Percentiles rank a stretch among this genome's conserved stretches.
Conservation (phyloP, 2,113 vertebrate species). For the Mastomys coucha region DNA sequence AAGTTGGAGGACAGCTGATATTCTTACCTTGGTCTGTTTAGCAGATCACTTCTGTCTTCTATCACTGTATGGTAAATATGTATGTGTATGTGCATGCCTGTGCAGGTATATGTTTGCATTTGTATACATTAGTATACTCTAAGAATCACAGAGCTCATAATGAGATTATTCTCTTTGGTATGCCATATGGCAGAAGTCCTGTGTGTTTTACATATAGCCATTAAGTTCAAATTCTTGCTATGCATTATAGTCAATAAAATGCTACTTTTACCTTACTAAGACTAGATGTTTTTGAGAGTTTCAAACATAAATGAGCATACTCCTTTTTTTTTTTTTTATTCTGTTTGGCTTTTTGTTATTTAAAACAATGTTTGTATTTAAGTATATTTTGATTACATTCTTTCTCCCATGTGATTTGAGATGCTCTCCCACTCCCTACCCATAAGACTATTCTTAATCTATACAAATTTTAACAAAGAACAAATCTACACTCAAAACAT, state of each 20-base stretch:
- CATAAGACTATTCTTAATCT: neutral
- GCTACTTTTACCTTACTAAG: too few species aligned
- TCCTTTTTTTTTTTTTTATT: neutral
- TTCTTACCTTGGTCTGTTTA: neutral
- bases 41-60: neutral
- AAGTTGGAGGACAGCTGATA: neutral
- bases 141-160: neutral
- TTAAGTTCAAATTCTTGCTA: neutral
- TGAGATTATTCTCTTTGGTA: neutral
- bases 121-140: neutral
- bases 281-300: too few species aligned
- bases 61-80: neutral
- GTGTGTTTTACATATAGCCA: neutral
- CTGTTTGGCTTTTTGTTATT: neutral
- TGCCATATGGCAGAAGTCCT: neutral
- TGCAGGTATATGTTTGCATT: neutral
- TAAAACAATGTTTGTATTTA: neutral
- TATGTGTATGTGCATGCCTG: neutral
- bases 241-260: too few species aligned
- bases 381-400: neutral
- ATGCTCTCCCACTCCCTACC: neutral
- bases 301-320: too few species aligned
- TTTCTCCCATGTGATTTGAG: neutral
- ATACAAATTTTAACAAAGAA: neutral
- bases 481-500: neutral